Base-by-base conservation (phyloP, 2,113 vertebrate genomes). In the Phoenicopterus ruber region DNA sequence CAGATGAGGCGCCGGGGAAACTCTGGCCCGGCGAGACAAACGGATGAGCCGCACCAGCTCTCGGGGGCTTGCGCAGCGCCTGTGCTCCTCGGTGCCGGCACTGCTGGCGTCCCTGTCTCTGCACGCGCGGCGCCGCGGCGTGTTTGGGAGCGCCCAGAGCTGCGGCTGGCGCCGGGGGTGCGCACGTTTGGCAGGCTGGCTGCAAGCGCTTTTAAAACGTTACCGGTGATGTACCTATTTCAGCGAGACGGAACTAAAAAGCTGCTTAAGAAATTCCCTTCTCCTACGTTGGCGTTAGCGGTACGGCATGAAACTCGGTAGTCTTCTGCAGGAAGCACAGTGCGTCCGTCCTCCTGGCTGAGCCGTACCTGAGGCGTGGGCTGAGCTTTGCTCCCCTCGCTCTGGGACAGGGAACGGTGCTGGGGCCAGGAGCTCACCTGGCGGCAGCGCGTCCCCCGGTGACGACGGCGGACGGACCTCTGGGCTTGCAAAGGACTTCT, bases 71-170 rank as follows among this genome's bases (percentile, higher is more conserved):
- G 54, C 26, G 5, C 47, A 36, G 42, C 26, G 8, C 28, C 26
- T 13, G 20, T 44, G 38, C 49, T 15, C 2, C 24, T 10, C 32
- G 1, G 24, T 1, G 6, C 8, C 6, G 47, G 3, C 7, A 0
- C 14, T 4, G 28, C n/a, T 50, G 58, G 29, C 36, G 34, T 5
- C 13, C 19, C 72, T n/a, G 19, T 7, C 25, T 7, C 58, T 8
- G 58, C 9, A 0, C 6, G 19, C 38, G 4, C 1, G 3, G 54
- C 73, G 1, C 52, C n/a, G n/a, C n/a, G n/a, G n/a, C n/a, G n/a
- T n/a, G 31, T 2, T n/a, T 21, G 80, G 59, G 46, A 36, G 17
- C 9, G 13, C 29, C 52, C 15, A 13, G 46, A 7, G 80, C 2
- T 7, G 46, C 1, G 14, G 52, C 6, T 21, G 5, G 5, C 3